Evolutionary conservation across 2,888 invertebrate species (phyloP).

Genomic region (Tachystola acroxantha): DNA sequence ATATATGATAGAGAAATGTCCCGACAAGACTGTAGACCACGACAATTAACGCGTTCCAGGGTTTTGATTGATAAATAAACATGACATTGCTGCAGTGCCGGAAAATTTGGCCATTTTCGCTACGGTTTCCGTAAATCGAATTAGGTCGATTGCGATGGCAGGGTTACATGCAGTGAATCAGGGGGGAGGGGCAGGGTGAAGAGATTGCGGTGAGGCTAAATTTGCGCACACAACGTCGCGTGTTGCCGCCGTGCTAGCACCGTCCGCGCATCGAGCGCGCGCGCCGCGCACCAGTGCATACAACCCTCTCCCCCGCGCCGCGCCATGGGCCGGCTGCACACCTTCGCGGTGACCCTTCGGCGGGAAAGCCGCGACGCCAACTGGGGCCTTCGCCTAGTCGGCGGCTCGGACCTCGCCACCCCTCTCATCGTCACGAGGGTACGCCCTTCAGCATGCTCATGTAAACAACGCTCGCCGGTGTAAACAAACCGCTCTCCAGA

Average conservation of each 20-base stretch:
- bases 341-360: constrained; percentile 85
- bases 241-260: constrained; percentile 58
- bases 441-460: constrained; percentile 33
- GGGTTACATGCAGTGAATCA: constrained; percentile 52
- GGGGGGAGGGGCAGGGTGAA: constrained; percentile 46
- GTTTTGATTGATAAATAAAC: constrained; percentile 32
- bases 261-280: constrained; percentile 38
- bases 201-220: constrained; percentile 57
- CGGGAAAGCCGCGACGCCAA: constrained; percentile 84
- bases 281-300: constrained; percentile 48
- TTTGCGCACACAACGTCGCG: constrained; percentile 68
- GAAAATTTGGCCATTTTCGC: constrained; percentile 33
- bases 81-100: constrained; percentile 24
- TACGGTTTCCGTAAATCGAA: constrained; percentile 60
- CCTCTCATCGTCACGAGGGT: constrained; percentile 94
- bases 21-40: constrained; percentile 34
- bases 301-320: constrained; percentile 30
- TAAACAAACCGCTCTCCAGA: constrained; percentile 50
- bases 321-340: constrained; percentile 85
- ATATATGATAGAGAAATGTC: no score
- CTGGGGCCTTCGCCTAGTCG: constrained; percentile 93
- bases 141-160: constrained; percentile 64
- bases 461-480: constrained; percentile 31
- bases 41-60: constrained; percentile 21
- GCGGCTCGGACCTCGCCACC: constrained; percentile 90